Evolutionary conservation across 2,888 invertebrate species (phyloP).

Genomic region (Acleris laterana): DNA sequence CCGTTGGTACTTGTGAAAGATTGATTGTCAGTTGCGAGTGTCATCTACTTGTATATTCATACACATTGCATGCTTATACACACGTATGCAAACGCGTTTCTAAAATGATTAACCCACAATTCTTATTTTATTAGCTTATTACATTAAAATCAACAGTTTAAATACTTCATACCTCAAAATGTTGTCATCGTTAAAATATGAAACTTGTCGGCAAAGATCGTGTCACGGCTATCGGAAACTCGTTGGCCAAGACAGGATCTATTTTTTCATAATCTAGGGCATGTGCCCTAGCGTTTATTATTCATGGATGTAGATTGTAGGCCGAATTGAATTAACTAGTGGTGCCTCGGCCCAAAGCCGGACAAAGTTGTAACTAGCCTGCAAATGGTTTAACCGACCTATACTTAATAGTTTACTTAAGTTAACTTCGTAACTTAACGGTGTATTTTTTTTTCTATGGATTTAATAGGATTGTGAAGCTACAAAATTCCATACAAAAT

Average conservation of each 20-base stretch:
- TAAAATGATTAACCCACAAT: too few relatives aligned
- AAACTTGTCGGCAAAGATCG: constrained; percentile 5
- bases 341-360: constrained; percentile 1
- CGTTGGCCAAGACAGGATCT: constrained; percentile 15
- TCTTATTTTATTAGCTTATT: too few relatives aligned
- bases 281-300: constrained; percentile 19
- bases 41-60: too few relatives aligned
- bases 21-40: too few relatives aligned
- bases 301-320: constrained; percentile 34
- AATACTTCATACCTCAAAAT: constrained; percentile 13
- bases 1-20: too few relatives aligned
- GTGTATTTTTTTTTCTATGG: too few relatives aligned
- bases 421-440: too few relatives aligned
- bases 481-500: too few relatives aligned
- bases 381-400: neutral
- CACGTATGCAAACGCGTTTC: too few relatives aligned
- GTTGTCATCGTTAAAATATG: constrained; percentile 20
- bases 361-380: constrained; percentile 6
- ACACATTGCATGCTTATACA: too few relatives aligned
- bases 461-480: too few relatives aligned
- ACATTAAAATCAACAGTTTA: neutral
- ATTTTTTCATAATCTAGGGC: constrained; percentile 36
- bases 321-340: constrained; percentile 23
- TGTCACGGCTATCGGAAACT: constrained; percentile 32
- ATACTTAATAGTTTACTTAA: too few relatives aligned